Conservation (phyloP, 30 jellyfish, hydroid and myxozoan species). For the Hydractinia echinata region DNA sequence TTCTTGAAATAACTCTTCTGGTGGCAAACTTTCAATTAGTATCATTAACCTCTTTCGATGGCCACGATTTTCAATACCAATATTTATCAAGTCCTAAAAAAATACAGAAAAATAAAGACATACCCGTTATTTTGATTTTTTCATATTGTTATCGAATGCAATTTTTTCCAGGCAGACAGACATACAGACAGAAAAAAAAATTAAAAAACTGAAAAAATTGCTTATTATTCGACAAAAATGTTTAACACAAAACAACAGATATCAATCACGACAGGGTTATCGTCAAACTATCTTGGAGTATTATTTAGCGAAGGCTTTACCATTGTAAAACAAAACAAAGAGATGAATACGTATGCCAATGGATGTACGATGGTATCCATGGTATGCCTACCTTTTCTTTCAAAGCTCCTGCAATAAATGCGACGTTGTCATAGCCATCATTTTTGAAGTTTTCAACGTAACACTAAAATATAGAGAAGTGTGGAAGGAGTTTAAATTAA, state of each 20-base stretch:
- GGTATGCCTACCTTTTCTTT: conserved; percentile 80
- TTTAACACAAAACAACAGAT: no score
- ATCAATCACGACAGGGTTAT: no score
- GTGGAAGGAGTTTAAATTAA: not conserved
- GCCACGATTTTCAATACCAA: conserved; percentile 92
- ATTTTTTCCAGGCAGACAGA: no score
- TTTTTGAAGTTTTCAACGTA: conserved; percentile 61
- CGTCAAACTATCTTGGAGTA: no score
- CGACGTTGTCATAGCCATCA: conserved; percentile 87
- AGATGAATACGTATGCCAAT: not conserved
- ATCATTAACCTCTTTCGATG: conserved; percentile 68
- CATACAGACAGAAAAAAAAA: no score
- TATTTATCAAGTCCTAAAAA: conserved; percentile 60
- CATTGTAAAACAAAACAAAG: not conserved
- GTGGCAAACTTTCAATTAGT: conserved; percentile 74
- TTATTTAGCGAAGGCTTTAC: no score
- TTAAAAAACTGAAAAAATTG: no score
- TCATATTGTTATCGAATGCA: no score
- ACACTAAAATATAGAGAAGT: conserved; percentile 27
- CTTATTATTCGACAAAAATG: no score
- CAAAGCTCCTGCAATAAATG: conserved; percentile 75
- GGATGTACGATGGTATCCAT: not conserved
- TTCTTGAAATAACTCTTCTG: conserved; percentile 86
- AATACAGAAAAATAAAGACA: not conserved
- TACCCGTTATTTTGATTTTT: no score